Base-by-base conservation (phyloP, 1,140 invertebrate genomes). In the Megalonaias nervosa region DNA sequence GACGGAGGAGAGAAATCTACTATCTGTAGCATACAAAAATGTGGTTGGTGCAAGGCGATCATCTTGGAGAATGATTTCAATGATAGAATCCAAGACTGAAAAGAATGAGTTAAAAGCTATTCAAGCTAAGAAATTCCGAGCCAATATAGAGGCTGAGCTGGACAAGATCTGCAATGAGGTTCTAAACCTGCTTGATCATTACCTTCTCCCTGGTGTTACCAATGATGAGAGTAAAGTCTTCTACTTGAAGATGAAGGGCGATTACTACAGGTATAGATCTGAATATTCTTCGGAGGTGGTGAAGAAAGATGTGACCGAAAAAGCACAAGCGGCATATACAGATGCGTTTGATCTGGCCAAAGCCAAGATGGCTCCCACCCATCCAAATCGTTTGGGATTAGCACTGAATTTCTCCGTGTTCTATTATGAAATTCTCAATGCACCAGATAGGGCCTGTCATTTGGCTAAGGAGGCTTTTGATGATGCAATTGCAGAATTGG, bases 351-450 rank as follows among this genome's bases (percentile, higher is more conserved):
- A 99, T 93, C 98, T 98, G 93, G 98, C 97, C 93, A 99, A 99
- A 94, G 94, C 95, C 87, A 97, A 99, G 94, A 97, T 99, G 96
- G 96, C 97, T 92, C 97, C 97, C 88, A 99, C 98, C 92, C 97
- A 99, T 93, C 98, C 98, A 87, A 99, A 99, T 92, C 94, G 98
- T 93, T 95, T 99, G 93, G 98, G 98, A 91, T 93, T 99, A 91
- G 98, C 98, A 87, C 95, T 99, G 91, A 99, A 99, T 93, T 99
- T 98, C 93, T 99, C 97, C 89, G 98, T 99, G 90, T 99, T 99
- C 94, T 99, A 98, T 94, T 99, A 99, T 93, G 98, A 99, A 94
- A 99, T 99, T 92, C 94, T 98, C 92, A 99, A 98, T 93, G 97
- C 96, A 91, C 98, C 97, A 92, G 97, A 99, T 92, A 97, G 98